Evolutionary conservation across 2,888 invertebrate species (phyloP).

Genomic region (Criorhina ranunculi): DNA sequence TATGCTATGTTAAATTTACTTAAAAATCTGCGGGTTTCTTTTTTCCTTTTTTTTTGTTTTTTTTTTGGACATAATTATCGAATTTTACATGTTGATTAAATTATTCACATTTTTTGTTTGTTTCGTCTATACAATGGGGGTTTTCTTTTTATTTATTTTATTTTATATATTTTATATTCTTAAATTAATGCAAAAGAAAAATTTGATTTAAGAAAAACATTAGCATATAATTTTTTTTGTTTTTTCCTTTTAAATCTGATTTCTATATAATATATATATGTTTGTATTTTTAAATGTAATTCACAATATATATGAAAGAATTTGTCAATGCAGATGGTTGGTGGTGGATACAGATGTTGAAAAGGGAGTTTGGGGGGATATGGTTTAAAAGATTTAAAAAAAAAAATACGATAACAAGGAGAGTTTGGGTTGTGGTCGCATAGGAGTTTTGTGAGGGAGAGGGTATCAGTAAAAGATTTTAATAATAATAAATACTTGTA

Average conservation of each 20-base stretch:
- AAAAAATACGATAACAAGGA: constrained; percentile 27
- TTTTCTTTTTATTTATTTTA: constrained; percentile 38
- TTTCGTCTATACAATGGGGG: constrained; percentile 59
- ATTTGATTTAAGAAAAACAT: constrained; percentile 74
- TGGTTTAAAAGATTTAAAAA: constrained; percentile 42
- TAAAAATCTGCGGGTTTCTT: constrained; percentile 64
- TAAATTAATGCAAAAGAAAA: constrained; percentile 74
- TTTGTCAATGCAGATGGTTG: constrained; percentile 51
- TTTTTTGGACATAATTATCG: constrained; percentile 69
- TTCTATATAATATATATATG: constrained; percentile 68
- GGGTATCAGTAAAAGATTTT: constrained; percentile 65
- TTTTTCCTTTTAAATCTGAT: constrained; percentile 49
- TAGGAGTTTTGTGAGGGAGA: constrained; percentile 7
- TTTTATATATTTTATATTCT: constrained; percentile 71
- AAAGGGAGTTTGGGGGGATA: constrained; percentile 9
- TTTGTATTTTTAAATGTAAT: constrained; percentile 60
- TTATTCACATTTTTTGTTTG: constrained; percentile 71
- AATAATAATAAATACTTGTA: constrained; percentile 73
- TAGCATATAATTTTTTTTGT: constrained; percentile 65
- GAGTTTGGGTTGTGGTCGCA: constrained; percentile 4
- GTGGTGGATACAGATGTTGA: constrained; percentile 33
- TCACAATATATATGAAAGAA: constrained; percentile 67
- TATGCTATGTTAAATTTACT: constrained; percentile 72
- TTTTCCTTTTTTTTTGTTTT: constrained; percentile 11
- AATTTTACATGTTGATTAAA: constrained; percentile 73